Percentiles rank a stretch among this genome's conserved stretches.
These are phyloP conservation scores for Hucho hucho DNA, from an alignment of 2,113 vertebrate genomes.

Conservation along the genomic window DNA sequence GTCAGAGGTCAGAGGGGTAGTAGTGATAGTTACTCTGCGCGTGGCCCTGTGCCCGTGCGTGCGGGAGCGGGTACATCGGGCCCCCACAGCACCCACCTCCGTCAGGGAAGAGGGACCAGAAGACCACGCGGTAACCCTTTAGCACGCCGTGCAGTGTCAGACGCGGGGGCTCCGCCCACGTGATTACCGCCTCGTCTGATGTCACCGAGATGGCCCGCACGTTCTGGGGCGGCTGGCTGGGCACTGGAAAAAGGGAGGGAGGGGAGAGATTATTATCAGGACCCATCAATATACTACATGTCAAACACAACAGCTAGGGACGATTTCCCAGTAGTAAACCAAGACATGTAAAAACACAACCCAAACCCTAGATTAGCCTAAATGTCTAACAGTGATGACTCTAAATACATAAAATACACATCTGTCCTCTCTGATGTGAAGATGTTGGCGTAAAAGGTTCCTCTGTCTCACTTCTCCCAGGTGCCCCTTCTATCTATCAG, in stretches of 20 bases:
- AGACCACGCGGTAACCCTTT: constrained; percentile 96
- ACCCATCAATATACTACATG: not conserved
- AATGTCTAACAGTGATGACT: too few relatives aligned
- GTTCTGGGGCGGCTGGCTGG: constrained; percentile 95
- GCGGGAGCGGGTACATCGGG: constrained; percentile 10
- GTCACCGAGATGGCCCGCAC: constrained; percentile 95
- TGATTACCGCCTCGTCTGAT: constrained; percentile 92
- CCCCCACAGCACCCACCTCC: constrained; percentile 86
- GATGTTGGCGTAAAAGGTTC: too few relatives aligned
- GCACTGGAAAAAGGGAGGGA: constrained; percentile 74
- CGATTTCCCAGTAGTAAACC: too few relatives aligned
- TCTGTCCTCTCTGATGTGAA: too few relatives aligned
- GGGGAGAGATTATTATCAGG: not conserved
- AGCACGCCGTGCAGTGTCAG: constrained; percentile 96
- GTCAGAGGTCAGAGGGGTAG: constrained; percentile 25
- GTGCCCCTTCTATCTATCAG: too few relatives aligned
- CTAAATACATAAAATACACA: too few relatives aligned
- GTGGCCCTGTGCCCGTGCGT: constrained; percentile 55
- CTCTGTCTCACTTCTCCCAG: too few relatives aligned
- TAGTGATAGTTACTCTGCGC: constrained; percentile 77
- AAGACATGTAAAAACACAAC: too few relatives aligned
- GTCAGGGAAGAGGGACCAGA: constrained; percentile 96
- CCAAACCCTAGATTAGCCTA: too few relatives aligned
- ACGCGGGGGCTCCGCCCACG: constrained; percentile 93
- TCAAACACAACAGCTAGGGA: too few relatives aligned